Evolutionary conservation across 2,113 vertebrate species (phyloP).

Genomic region (Sebastes schlegelii): DNA sequence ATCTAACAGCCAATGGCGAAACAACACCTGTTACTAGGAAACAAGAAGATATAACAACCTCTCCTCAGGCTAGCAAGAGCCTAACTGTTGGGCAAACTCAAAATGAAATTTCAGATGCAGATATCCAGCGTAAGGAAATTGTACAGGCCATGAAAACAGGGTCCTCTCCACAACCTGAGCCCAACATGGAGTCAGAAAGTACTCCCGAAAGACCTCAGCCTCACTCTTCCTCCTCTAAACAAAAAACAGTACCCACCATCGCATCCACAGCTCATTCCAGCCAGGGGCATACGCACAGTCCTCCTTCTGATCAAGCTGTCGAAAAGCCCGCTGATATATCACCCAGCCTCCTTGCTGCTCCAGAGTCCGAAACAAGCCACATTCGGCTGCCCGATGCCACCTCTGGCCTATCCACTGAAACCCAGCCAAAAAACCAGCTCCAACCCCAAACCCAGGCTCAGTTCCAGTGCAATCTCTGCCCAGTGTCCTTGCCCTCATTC

Average conservation of each 20-base stretch:
- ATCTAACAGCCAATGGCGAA: conserved; percentile 57
- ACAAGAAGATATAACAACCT: conserved; percentile 50
- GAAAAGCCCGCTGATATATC: conserved; percentile 83
- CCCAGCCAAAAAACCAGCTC: conserved; percentile 64
- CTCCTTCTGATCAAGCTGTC: conserved; percentile 69
- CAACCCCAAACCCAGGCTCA: conserved; percentile 91
- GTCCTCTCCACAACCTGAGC: conserved; percentile 40
- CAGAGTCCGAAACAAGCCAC: conserved; percentile 84
- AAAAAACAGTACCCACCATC: conserved; percentile 81
- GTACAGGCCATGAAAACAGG: conserved; percentile 22
- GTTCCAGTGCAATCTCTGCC: conserved; percentile 97
- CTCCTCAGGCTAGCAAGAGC: conserved; percentile 36
- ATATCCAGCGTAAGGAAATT: conserved; percentile 46
- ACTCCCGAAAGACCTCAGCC: conserved; percentile 83
- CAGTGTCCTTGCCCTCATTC: conserved; percentile 92
- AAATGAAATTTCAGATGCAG: conserved; percentile 42
- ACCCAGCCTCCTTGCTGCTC: conserved; percentile 85
- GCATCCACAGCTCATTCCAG: conserved; percentile 83
- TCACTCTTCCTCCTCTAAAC: conserved; percentile 76
- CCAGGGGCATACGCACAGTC: conserved; percentile 83
- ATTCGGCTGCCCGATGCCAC: conserved; percentile 62
- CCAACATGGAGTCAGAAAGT: conserved; percentile 72
- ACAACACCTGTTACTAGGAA: conserved; percentile 42
- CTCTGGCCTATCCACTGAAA: conserved; percentile 54
- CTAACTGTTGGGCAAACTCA: conserved; percentile 36